Percentiles rank a stretch among this genome's conserved stretches.
Conservation (phyloP, 2,797 vertebrate genomes). For the Aulostomus chinensis region DNA sequence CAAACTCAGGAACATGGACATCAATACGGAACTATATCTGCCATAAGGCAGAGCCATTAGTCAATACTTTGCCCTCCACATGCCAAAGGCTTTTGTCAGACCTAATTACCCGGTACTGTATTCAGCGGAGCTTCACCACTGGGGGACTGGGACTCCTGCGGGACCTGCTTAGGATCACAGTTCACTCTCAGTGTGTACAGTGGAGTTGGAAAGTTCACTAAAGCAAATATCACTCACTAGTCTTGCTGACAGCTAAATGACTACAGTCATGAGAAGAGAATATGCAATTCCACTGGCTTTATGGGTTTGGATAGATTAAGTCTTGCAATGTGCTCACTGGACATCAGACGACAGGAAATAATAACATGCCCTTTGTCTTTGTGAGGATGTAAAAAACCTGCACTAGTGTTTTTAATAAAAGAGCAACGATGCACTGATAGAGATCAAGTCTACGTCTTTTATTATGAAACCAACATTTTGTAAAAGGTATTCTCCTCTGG, state of each 20-base stretch:
- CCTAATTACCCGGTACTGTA: constrained; percentile 78
- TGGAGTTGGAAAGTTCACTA: constrained; percentile 66
- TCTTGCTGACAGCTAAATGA: constrained; percentile 60
- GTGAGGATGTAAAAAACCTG: too few relatives aligned
- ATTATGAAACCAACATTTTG: constrained; percentile 14
- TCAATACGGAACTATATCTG: constrained; percentile 79
- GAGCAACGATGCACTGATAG: neutral
- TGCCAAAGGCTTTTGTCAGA: constrained; percentile 75
- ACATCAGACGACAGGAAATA: constrained; percentile 7
- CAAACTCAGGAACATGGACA: constrained; percentile 72
- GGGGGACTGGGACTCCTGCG: constrained; percentile 67
- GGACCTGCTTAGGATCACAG: constrained; percentile 77
- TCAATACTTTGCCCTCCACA: constrained; percentile 73
- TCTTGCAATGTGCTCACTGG: neutral
- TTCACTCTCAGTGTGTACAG: constrained; percentile 68
- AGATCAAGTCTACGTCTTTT: constrained; percentile 4
- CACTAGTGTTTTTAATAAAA: constrained; percentile 14
- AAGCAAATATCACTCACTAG: constrained; percentile 66
- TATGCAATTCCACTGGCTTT: constrained; percentile 23
- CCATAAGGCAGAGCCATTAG: constrained; percentile 78
- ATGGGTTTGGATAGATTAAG: constrained; percentile 7
- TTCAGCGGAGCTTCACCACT: constrained; percentile 71
- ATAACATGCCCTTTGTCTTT: neutral
- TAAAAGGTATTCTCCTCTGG: constrained; percentile 25
- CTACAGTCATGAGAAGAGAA: constrained; percentile 35